Percentiles rank a stretch among this genome's conserved stretches.
Conservation (phyloP, 2,797 vertebrate genomes). For the Pachyuromys duprasi region DNA sequence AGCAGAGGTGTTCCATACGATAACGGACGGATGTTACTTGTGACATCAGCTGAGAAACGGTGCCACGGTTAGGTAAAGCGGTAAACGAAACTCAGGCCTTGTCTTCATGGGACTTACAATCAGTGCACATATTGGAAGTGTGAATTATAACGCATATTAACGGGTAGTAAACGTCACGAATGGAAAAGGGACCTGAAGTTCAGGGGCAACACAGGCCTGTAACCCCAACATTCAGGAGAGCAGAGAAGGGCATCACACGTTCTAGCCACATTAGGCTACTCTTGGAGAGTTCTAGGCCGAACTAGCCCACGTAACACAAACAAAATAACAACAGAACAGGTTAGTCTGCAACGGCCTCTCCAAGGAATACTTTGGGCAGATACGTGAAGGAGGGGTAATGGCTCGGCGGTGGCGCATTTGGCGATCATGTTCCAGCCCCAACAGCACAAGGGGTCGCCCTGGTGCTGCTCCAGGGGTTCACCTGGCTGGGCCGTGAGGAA, state of each 20-base stretch:
- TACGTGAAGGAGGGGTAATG: not conserved
- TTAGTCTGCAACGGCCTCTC: not conserved
- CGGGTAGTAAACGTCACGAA: not conserved
- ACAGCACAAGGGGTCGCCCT: not conserved
- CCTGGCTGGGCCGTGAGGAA: not conserved
- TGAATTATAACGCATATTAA: not conserved
- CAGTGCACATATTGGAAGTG: not conserved
- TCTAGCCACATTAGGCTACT: not conserved
- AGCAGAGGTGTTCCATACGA: not conserved
- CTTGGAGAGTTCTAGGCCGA: not conserved
- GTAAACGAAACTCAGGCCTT: conserved; percentile 5
- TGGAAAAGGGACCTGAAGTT: not conserved
- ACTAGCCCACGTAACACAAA: not conserved
- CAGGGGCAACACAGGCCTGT: not conserved
- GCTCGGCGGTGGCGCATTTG: not conserved
- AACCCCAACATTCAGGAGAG: not conserved
- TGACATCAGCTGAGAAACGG: not conserved
- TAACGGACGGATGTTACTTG: not conserved
- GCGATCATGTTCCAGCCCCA: not conserved
- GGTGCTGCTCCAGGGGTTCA: not conserved
- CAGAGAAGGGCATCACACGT: not conserved
- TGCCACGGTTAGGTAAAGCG: not conserved
- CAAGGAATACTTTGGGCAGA: not conserved
- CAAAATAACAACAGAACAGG: not conserved
- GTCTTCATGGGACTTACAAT: not conserved